phyloP scores from a whole-genome alignment of 2,888 invertebrate species.

The Drosophila lutescens region DNA sequence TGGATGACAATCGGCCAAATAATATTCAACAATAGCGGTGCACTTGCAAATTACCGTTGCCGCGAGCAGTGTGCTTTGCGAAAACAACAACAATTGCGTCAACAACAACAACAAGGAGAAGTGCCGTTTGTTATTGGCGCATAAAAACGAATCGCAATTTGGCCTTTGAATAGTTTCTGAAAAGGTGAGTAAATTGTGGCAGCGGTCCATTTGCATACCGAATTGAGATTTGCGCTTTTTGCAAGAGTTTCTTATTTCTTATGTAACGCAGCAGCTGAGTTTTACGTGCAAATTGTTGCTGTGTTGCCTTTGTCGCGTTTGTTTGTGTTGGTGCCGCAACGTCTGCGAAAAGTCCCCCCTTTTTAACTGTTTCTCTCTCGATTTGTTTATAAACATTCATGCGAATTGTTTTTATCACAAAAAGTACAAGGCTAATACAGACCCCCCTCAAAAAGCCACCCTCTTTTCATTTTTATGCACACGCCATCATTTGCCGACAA shows the following conservation, averaged over 20 bases:
- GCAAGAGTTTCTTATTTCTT: constrained; percentile 36
- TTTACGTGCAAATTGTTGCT: constrained; percentile 47
- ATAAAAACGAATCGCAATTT: constrained; percentile 25
- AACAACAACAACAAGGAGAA: constrained; percentile 5
- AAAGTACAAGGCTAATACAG: constrained; percentile 24
- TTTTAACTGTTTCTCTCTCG: not conserved
- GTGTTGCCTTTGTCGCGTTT: not conserved
- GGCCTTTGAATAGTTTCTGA: constrained; percentile 28
- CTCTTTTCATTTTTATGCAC: constrained; percentile 12
- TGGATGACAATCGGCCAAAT: constrained; percentile 10
- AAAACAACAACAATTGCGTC: not conserved
- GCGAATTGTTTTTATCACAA: constrained; percentile 25
- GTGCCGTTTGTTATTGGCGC: constrained; percentile 2
- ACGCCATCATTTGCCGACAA: constrained; percentile 25
- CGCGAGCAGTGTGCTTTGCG: not conserved
- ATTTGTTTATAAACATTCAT: constrained; percentile 68
- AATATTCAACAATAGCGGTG: constrained; percentile 12
- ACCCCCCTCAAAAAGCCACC: not conserved
- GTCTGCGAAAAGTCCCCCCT: constrained; percentile 15
- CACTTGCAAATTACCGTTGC: constrained; percentile 4
- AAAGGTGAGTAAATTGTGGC: constrained; percentile 34
- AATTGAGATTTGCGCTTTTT: constrained; percentile 1
- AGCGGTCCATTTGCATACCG: constrained; percentile 7
- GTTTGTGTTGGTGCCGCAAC: constrained; percentile 19
- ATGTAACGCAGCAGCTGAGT: constrained; percentile 40